Evolutionary conservation across 37 sponge, comb jelly and placozoan species (phyloP), one percentile per base, ranked within the genome.

Genomic region (Ephydatia muelleri): DNA sequence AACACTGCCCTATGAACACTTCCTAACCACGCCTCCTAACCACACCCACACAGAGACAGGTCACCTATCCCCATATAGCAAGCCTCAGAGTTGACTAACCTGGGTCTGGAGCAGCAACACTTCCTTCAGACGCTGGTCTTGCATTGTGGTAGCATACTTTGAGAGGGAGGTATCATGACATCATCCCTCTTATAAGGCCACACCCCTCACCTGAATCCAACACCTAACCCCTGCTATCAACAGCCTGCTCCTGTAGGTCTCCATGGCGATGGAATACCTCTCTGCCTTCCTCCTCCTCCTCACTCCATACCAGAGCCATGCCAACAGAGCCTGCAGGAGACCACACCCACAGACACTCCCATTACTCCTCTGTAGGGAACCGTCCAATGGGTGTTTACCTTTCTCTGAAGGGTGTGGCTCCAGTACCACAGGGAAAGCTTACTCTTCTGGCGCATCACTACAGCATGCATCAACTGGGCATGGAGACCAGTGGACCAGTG

Each of bases 401-500:
- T 87, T 25, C 70, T 32, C 78, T 91, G 77, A 32, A 91, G 84
- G 2, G 65, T 33, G 6, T 76, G 80, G 65, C 88, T 87, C 92
- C 92, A 91, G 16, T 91, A 80, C 88, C 88, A 91, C 31, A 91
- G 76, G 0, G 92, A 80, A 8, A 80, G 22, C 23, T 72, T 34
- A 21, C 49, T 47, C 71, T 80, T 83, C 38, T 75, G 84, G 64
- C 76, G 65, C 48, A 68, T 38, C 43, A 73, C 64, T 28, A 91
- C 35, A 25, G 70, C 64, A 5, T 73, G 12, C 92, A 91, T 91
- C 36, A 91, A 80, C 92, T 91, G 75, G n/a, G n/a, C n/a, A n/a
- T n/a, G n/a, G n/a, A n/a, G n/a, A n/a, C n/a, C n/a, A n/a, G n/a
- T n/a, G n/a, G n/a, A n/a, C n/a, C n/a, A n/a, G n/a, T n/a, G n/a